Evolutionary conservation across 1,140 invertebrate genomes (phyloP).

Genomic region (Theocolax elegans): DNA sequence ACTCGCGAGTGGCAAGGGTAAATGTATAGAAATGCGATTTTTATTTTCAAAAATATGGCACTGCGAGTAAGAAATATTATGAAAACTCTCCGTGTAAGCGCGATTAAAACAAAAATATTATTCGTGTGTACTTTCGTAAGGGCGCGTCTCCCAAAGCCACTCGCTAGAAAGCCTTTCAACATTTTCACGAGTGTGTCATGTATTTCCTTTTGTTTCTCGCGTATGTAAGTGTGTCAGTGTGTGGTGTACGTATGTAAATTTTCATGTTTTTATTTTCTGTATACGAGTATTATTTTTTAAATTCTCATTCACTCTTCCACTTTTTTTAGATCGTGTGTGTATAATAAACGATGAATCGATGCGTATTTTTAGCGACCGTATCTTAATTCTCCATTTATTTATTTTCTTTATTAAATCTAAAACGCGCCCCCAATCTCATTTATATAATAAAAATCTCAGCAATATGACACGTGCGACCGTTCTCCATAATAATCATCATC

Average conservation of each 20-base stretch:
- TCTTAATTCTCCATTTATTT: slow-evolving; percentile 27
- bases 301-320: too few species aligned
- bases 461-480: slow-evolving; percentile 38
- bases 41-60: slow-evolving; percentile 2
- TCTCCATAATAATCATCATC: slow-evolving; percentile 17
- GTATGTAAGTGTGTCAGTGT: too few species aligned
- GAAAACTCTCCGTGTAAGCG: slow-evolving; percentile 7
- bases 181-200: slow-evolving; percentile 9
- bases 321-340: too few species aligned
- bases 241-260: too few species aligned
- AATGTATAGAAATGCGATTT: not conserved
- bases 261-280: too few species aligned
- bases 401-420: slow-evolving; percentile 7
- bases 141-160: not conserved
- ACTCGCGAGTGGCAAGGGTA: not conserved
- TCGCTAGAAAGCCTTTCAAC: slow-evolving; percentile 4
- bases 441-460: slow-evolving; percentile 45
- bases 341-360: too few species aligned
- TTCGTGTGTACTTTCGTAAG: not conserved
- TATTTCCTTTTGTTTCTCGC: not conserved
- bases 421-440: slow-evolving; percentile 31
- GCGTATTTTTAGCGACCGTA: not conserved
- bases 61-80: not conserved
- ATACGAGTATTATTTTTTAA: too few species aligned
- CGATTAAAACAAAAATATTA: not conserved